Percentiles rank a stretch among this genome's conserved stretches.
phyloP scores from a whole-genome alignment of 2,113 vertebrate genomes.

The Cariama cristata region DNA sequence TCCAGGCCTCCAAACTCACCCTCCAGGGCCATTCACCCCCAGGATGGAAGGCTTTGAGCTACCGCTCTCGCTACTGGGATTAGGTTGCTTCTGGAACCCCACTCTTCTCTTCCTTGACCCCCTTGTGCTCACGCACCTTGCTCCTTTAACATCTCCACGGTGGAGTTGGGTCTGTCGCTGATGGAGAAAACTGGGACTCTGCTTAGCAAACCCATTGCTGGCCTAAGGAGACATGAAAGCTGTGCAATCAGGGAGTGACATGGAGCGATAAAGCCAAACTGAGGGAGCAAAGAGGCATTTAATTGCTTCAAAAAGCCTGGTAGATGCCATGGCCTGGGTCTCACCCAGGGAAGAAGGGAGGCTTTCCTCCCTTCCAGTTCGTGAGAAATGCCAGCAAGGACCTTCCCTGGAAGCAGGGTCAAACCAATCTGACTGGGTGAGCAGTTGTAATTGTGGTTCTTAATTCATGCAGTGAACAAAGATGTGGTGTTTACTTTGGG shows the following conservation, averaged over 20 bases:
- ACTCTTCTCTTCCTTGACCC: background rate
- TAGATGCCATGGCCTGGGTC: background rate
- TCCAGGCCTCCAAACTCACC: background rate
- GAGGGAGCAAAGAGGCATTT: background rate
- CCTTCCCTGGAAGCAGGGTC: background rate
- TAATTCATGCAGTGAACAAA: background rate
- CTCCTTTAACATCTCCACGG: background rate
- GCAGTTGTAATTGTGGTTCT: background rate
- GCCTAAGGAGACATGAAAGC: background rate
- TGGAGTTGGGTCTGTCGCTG: background rate
- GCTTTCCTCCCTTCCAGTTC: background rate
- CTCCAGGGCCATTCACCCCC: background rate
- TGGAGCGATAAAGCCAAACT: background rate
- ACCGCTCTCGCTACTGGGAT: background rate
- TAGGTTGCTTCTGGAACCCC: background rate
- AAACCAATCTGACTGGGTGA: background rate
- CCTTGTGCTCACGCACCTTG: background rate
- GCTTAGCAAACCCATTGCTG: background rate
- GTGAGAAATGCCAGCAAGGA: background rate
- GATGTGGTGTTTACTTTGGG: background rate
- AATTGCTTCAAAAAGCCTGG: background rate
- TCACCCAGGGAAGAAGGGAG: background rate
- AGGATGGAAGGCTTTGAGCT: background rate
- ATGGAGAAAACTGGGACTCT: background rate
- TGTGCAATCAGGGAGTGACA: rapidly evolving